Conservation (phyloP, 2,797 vertebrate genomes). For the Crenichthys baileyi region DNA sequence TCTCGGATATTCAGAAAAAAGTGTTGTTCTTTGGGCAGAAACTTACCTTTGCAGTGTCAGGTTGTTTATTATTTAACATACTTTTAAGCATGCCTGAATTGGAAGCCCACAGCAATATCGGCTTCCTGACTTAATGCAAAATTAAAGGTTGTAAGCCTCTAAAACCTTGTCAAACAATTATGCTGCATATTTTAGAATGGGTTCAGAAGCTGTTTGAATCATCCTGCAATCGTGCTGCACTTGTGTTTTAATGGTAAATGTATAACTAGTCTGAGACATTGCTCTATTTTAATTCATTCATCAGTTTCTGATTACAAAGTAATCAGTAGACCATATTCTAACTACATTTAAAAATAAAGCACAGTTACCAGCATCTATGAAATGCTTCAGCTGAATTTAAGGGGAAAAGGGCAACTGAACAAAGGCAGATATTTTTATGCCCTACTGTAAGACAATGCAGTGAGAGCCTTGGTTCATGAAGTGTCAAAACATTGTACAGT, state of each 20-base stretch:
- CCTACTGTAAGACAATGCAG: constrained; percentile 14
- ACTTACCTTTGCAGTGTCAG: constrained; percentile 37
- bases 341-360: constrained; percentile 10
- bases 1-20: constrained; percentile 39
- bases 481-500: constrained; percentile 23
- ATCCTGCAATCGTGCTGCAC: constrained; percentile 20
- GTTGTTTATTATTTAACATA: constrained; percentile 66
- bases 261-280: constrained; percentile 20
- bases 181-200: constrained; percentile 64
- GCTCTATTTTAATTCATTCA: constrained; percentile 47
- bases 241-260: constrained; percentile 60
- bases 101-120: constrained; percentile 42
- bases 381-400: constrained; percentile 16
- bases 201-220: constrained; percentile 56
- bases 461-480: constrained; percentile 15
- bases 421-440: constrained; percentile 24
- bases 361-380: constrained; percentile 11
- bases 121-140: constrained; percentile 54
- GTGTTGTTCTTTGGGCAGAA: constrained; percentile 22
- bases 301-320: constrained; percentile 31
- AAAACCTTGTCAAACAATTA: constrained; percentile 62
- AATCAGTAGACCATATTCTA: constrained; percentile 19
- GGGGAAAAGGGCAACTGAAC: constrained; percentile 18
- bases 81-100: constrained; percentile 41
- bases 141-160: constrained; percentile 55